phyloP scores from a whole-genome alignment of 2,888 invertebrate genomes.

The Harmothoe impar region DNA sequence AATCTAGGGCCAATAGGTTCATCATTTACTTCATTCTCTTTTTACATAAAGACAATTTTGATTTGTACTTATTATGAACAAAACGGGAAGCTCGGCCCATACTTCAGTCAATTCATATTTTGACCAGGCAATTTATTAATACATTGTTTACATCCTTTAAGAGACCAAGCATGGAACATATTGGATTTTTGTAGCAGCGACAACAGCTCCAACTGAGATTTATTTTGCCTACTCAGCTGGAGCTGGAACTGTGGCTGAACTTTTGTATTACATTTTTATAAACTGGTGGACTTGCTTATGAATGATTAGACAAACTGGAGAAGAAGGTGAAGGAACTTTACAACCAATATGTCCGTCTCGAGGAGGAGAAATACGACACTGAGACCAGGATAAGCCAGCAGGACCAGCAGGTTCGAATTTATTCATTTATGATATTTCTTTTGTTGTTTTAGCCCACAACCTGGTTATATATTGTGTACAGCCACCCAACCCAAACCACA shows the following conservation, averaged over 20 bases:
- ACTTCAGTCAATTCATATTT: no score
- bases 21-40: no score
- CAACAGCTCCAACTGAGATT: background rate
- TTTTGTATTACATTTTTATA: conserved; percentile 7
- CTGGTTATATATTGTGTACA: background rate
- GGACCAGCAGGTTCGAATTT: conserved; percentile 92
- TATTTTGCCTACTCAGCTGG: background rate
- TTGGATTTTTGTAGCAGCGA: background rate
- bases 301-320: conserved; percentile 92
- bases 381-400: conserved; percentile 97
- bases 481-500: background rate
- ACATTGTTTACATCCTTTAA: background rate
- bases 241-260: background rate
- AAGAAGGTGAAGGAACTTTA: conserved; percentile 97
- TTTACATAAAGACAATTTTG: no score
- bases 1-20: no score
- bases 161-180: conserved; percentile 45
- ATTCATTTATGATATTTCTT: background rate
- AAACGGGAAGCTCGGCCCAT: no score
- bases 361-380: conserved; percentile 99
- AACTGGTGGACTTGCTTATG: conserved; percentile 15
- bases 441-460: conserved; percentile 26
- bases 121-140: background rate
- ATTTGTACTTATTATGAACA: no score
- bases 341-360: conserved; percentile 94